Base-by-base conservation (phyloP, 2,888 invertebrate species). In the Arrhopalites spinosus region DNA sequence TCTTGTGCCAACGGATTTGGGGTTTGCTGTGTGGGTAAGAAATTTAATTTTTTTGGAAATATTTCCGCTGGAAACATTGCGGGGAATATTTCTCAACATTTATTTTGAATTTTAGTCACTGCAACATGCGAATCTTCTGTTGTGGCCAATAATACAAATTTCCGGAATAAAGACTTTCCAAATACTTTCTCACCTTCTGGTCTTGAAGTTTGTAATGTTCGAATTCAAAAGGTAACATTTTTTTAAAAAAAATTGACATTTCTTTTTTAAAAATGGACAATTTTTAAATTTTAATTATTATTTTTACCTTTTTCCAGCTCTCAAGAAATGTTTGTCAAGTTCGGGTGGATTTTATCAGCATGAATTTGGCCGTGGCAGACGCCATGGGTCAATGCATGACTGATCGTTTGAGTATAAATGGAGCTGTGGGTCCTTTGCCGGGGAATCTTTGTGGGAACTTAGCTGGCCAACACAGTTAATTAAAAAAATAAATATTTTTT, bases 151-250 rank as follows among this genome's bases (percentile, higher is more conserved):
- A 81, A 81, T 50, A 82, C 81, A 5, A 79, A 80, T 64, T 81
- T 82, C 50, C 75, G 80, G 8, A 80, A 76, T 61, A 63, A 74
- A 30, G 78, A 80, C 29, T 78, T 47, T 50, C 82, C 82, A 1
- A 75, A 77, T 23, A 23, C 72, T 5, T 80, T 80, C 71, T 74
- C 50, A 23, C 81, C 82, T 3, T 43, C 59, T 50, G 81, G 80
- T 0, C 56, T 82, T n/a, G 82, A 82, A 77, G 76, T 82, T 8
- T 82, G 82, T 71, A 82, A 81, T 66, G 73, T 79, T 36, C 77
- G 81, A 5, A 73, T 82, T 17, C 78, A 78, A 77, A 81, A 75
- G 76, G 82, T 81, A 45, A n/a, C 50, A n/a, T 11, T 50, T 50
- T 50, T 50, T 8, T 3, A 8, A 15, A 50, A 50, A 8, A 8